phyloP scores from a whole-genome alignment of 2,888 invertebrate genomes.

The Cristatella mucedo region DNA sequence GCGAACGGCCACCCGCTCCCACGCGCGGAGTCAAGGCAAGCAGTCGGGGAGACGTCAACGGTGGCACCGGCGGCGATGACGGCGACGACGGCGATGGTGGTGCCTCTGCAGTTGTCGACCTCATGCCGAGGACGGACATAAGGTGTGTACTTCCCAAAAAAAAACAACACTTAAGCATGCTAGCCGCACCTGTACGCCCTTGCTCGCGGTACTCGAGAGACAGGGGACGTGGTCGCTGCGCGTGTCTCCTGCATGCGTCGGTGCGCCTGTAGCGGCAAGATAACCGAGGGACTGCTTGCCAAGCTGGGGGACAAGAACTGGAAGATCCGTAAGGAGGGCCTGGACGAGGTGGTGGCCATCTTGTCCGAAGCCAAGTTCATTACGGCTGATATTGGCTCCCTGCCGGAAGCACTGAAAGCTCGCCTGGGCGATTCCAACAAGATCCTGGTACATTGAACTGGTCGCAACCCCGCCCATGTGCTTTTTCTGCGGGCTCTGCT shows the following conservation, averaged over 20 bases:
- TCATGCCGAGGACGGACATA: constrained; percentile 61
- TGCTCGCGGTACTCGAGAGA: too few relatives aligned
- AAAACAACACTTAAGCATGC: too few relatives aligned
- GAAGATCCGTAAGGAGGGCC: constrained; percentile 65
- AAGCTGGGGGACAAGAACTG: constrained; percentile 50
- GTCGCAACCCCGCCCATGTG: too few relatives aligned
- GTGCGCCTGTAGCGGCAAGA: constrained; percentile 45
- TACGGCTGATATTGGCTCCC: constrained; percentile 63
- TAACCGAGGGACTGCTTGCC: constrained; percentile 60
- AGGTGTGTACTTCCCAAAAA: too few relatives aligned
- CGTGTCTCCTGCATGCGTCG: not conserved
- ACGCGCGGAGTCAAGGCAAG: constrained; percentile 45
- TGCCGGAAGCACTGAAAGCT: constrained; percentile 60
- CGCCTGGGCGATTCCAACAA: constrained; percentile 77
- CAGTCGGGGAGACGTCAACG: constrained; percentile 35
- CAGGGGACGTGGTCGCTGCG: too few relatives aligned
- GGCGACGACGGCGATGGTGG: constrained; percentile 23
- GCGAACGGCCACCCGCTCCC: constrained; percentile 59
- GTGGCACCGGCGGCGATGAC: constrained; percentile 40
- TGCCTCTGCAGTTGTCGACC: constrained; percentile 48
- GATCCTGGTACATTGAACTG: constrained; percentile 46
- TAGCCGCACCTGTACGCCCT: too few relatives aligned
- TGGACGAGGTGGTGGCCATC: constrained; percentile 55
- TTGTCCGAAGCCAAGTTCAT: constrained; percentile 62
- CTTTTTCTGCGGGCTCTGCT: too few relatives aligned